These are phyloP conservation scores for Entomyzon cyanotis DNA, from an alignment of 2,113 vertebrate genomes.

Conservation along the genomic window DNA sequence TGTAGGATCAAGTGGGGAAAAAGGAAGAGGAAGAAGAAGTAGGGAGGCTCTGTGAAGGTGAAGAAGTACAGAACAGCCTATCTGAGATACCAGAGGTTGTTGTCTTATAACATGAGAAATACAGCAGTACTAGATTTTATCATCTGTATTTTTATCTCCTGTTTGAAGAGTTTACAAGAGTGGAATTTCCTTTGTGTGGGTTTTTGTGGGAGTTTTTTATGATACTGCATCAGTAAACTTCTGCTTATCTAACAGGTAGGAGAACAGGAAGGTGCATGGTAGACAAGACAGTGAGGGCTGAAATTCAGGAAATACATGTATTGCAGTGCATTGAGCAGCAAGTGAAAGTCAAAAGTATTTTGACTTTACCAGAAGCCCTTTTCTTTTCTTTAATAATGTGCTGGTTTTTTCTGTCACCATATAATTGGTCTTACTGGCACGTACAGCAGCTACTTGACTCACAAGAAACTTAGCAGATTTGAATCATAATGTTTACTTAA, in stretches of 20 bases:
- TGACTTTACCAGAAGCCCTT: not conserved
- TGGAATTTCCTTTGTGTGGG: not conserved
- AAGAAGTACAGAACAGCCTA: not conserved
- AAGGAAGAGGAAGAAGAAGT: not conserved
- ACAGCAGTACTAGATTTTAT: not conserved
- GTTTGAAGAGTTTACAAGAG: not conserved
- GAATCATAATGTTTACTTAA: not conserved
- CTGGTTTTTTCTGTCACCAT: accelerated
- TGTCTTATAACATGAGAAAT: not conserved
- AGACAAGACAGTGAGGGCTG: not conserved
- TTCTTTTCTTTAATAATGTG: not conserved
- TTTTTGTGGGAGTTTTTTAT: too few relatives aligned
- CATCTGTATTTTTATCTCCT: not conserved
- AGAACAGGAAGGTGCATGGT: not conserved
- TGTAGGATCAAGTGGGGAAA: not conserved
- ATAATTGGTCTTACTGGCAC: not conserved
- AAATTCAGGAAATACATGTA: not conserved
- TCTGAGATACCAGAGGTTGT: not conserved
- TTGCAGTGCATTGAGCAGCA: not conserved
- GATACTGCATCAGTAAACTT: not conserved
- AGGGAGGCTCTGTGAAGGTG: not conserved
- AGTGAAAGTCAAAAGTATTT: not conserved
- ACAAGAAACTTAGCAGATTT: not conserved
- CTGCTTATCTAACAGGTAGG: not conserved
- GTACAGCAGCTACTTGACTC: not conserved